phyloP scores from a whole-genome alignment of 1,140 invertebrate genomes.

The Leptonema lineaticorne region DNA sequence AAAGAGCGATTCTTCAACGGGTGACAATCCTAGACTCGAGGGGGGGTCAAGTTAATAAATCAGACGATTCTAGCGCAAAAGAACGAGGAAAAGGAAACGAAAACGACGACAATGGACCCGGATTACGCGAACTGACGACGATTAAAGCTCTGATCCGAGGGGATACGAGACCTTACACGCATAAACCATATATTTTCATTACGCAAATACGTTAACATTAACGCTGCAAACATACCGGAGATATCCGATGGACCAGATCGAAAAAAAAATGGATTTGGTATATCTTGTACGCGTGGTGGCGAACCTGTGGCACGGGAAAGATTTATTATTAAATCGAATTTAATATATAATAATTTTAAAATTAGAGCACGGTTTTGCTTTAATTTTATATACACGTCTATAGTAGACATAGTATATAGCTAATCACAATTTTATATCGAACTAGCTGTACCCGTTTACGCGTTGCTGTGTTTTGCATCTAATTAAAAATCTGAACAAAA shows the following conservation, averaged over 20 bases:
- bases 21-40: not conserved
- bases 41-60: conserved; percentile 26
- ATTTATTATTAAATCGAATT: no score
- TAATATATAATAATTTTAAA: no score
- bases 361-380: no score
- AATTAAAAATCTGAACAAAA: no score
- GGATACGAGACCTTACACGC: conserved; percentile 27
- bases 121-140: conserved; percentile 17
- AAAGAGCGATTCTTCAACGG: conserved; percentile 6
- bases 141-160: conserved; percentile 29
- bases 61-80: not conserved
- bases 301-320: no score
- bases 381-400: no score
- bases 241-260: not conserved
- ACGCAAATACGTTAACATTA: conserved; percentile 40
- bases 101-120: conserved; percentile 16
- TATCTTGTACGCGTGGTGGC: not conserved
- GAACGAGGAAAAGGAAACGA: not conserved
- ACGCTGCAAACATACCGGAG: not conserved
- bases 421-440: no score
- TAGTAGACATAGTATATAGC: no score
- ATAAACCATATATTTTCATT: conserved; percentile 36
- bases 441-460: no score
- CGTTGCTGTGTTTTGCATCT: no score
- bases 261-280: not conserved